Percentiles rank a stretch among this genome's conserved stretches.
These are phyloP conservation scores for Escarpia spicata DNA, from an alignment of 2,888 invertebrate species.

Conservation along the genomic window DNA sequence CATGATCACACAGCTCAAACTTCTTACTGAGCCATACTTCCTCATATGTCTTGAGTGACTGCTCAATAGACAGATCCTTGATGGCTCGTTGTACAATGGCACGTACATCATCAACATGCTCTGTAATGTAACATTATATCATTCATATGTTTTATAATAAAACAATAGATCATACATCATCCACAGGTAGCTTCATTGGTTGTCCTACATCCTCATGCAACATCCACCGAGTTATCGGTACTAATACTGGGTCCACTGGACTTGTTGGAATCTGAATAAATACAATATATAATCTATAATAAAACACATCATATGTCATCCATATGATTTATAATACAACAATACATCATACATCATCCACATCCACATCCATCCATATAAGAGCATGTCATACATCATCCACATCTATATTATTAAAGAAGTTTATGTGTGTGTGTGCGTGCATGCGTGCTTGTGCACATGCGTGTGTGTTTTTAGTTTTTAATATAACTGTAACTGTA, in stretches of 20 bases:
- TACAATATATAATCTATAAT: slow-evolving; percentile 55
- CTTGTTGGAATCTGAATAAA: no score
- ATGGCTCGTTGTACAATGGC: slow-evolving; percentile 64
- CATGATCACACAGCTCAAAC: slow-evolving; percentile 58
- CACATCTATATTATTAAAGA: neutral
- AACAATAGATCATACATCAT: neutral
- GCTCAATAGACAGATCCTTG: slow-evolving; percentile 63
- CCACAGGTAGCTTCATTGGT: neutral
- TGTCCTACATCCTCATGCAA: neutral
- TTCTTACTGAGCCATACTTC: slow-evolving; percentile 66
- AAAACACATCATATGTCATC: neutral
- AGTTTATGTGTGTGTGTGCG: no score
- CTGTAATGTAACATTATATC: slow-evolving; percentile 42
- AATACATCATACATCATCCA: neutral
- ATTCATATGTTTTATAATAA: neutral
- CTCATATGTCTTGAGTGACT: slow-evolving; percentile 64
- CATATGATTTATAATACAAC: neutral
- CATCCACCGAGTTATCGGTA: neutral
- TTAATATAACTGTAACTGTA: neutral
- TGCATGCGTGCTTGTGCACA: no score
- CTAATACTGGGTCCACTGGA: neutral
- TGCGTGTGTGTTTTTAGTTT: no score
- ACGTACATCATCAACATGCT: slow-evolving; percentile 64
- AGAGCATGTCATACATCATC: neutral
- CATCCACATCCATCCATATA: neutral